Base-by-base conservation (phyloP, 2,888 invertebrate species). In the Orthosia gracilis region DNA sequence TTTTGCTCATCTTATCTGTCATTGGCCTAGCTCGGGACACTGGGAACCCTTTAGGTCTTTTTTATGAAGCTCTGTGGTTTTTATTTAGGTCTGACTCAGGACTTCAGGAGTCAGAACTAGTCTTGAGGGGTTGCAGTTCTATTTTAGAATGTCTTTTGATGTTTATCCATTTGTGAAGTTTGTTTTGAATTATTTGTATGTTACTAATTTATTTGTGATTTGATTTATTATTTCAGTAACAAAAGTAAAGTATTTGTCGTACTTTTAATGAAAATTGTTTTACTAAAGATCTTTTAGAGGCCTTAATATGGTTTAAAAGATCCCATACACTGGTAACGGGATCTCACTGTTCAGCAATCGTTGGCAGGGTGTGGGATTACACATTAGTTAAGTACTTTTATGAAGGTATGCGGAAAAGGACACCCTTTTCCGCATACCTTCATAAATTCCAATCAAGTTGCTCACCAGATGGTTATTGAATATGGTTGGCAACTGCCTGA, bases 1-100 rank as follows among this genome's bases (percentile, higher is more conserved):
- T 89, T 86, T 89, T 85, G 57, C 58, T 87, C 82, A 75, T 86
- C 75, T 85, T 86, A 84, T 85, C 88, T 86, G 86, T 84, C 89
- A 82, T 80, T 89, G 85, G 81, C 76, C 84, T 79, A 81, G 76
- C 76, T 74, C 12, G 23, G 40, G 7, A 17, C 40, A 40, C 40
- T 9, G 40, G 40, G 40, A 31, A 7, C 58, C 54, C 49, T 71
- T 67, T 66, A 80, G 73, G 45, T 76, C 72, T 40, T 76, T 69
- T 84, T 80, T 1, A 23, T 45, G 17, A 17, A 2, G 18, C 0
- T n/a, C 54, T 13, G 7, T 49, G 18, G 23, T 31, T 40, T 78
- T 79, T 61, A 82, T 84, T 82, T 84, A 76, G 21, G 40, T 59
- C 23, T 75, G 40, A 82, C 73, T 57, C 26, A 58, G 64, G 18